phyloP scores from a whole-genome alignment of 2,888 invertebrate species.

The Diploptera punctata region DNA sequence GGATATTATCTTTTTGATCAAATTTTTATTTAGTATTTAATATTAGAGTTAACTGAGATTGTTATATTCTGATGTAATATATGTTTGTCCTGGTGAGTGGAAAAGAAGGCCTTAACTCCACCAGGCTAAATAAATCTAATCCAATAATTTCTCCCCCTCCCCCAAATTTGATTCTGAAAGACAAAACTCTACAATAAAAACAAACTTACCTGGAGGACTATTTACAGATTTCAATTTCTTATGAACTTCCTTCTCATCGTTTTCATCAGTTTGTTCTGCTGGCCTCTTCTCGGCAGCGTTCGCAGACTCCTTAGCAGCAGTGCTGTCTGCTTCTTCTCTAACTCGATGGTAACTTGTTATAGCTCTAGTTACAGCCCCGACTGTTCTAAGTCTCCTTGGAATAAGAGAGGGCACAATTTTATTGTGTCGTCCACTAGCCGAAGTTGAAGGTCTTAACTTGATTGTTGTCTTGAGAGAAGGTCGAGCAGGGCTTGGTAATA shows the following conservation, averaged over 20 bases:
- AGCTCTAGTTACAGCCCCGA: slow-evolving; percentile 69
- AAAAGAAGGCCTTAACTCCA: too few relatives aligned
- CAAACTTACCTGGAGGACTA: slow-evolving; percentile 5
- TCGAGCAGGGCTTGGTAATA: slow-evolving; percentile 51
- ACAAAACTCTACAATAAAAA: not conserved
- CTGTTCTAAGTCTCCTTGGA: slow-evolving; percentile 32
- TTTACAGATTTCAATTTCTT: slow-evolving; percentile 1
- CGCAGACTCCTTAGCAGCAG: not conserved
- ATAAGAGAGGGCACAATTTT: slow-evolving; percentile 22
- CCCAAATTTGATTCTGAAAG: not conserved
- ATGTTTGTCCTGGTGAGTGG: too few relatives aligned
- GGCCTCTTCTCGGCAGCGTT: slow-evolving; percentile 3
- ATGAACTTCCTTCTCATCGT: not conserved
- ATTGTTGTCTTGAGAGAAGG: slow-evolving; percentile 72
- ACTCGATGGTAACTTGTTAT: slow-evolving; percentile 57
- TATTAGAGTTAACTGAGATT: too few relatives aligned
- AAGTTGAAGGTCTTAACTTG: slow-evolving; percentile 65
- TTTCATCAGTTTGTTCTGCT: not conserved
- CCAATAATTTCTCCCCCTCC: too few relatives aligned
- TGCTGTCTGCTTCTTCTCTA: slow-evolving; percentile 50
- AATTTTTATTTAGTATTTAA: too few relatives aligned
- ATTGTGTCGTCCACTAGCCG: slow-evolving; percentile 53
- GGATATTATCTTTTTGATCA: too few relatives aligned
- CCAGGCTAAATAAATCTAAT: too few relatives aligned
- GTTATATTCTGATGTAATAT: too few relatives aligned